Evolutionary conservation across 2,888 invertebrate species (phyloP), one percentile per base, ranked within the genome.

Genomic region (Dicyrtoma fusca): DNA sequence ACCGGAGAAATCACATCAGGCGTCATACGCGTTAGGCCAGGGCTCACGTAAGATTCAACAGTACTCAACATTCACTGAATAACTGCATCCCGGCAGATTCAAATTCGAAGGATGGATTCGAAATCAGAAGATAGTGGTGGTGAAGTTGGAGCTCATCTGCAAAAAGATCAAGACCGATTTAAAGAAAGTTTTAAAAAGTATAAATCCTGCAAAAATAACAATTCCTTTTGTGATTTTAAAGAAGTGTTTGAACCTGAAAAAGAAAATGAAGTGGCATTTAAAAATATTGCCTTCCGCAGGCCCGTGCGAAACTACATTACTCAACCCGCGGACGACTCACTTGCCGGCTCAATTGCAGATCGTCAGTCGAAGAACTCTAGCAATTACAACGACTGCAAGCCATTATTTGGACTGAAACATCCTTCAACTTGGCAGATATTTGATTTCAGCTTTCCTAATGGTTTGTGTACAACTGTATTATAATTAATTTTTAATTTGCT

Each of bases 361-460:
- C n/a, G n/a, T n/a, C n/a, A n/a, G n/a, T n/a, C 42, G 45, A 21
- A 63, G 55, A 53, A 17, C 34, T 17, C 34, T 8, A 34, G 34
- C 34, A 34, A 34, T 34, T 11, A 26, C n/a, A 11, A 6, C n/a
- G 17, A 49, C 1, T 55, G 69, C 23, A 3, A 57, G 42, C 71
- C 78, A 11, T 72, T 77, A 47, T 83, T 84, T 76, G 87, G 88
- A 13, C 81, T 89, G 49, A 84, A 81, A 75, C 82, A 86, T 11
- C 74, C 83, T 0, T 79, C 83, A 26, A 82, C 86, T 47, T 94
- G 93, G 93, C 84, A 87, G 81, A 83, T 88, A 49, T 91, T 86
- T 82, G 85, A 86, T 76, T 84, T 92, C 25, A 79, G 81, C n/a
- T 82, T 86, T 47, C 87, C 88, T 76, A 88, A 90, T 74, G 92